Percentiles rank a stretch among this genome's conserved stretches.
Conservation (phyloP, 1,140 invertebrate genomes). For the Zaprionus ghesquierei region DNA sequence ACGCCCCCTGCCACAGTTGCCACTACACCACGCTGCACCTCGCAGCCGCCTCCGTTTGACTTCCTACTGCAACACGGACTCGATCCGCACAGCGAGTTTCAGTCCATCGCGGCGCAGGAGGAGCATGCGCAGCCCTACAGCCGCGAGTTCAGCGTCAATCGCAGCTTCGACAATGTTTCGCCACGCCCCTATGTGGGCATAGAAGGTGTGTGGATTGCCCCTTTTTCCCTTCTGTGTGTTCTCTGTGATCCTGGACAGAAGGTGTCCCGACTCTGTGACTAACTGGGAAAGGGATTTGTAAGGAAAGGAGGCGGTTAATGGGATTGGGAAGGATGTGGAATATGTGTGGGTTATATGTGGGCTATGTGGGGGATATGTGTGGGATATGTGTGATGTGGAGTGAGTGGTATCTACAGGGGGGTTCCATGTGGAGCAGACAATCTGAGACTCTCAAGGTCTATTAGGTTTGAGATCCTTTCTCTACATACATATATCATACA, state of each 20-base stretch:
- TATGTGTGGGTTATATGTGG: neutral
- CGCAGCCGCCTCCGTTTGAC: constrained; percentile 57
- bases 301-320: neutral
- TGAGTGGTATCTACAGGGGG: no score
- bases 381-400: no score
- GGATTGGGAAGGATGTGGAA: neutral
- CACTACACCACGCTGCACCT: constrained; percentile 52
- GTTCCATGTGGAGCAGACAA: no score
- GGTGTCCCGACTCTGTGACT: neutral
- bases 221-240: neutral
- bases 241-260: neutral
- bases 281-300: neutral
- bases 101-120: constrained; percentile 47
- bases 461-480: no score
- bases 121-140: constrained; percentile 16
- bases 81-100: constrained; percentile 28
- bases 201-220: constrained; percentile 55
- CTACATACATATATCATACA: no score
- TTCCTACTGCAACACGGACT: constrained; percentile 42
- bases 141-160: constrained; percentile 58
- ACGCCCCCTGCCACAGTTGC: constrained; percentile 28
- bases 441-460: no score
- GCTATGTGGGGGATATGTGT: no score
- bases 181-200: constrained; percentile 74
- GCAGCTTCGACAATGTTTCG: constrained; percentile 76